A percentile compares a stretch with the other conserved stretches of the same genome.
phyloP scores from a whole-genome alignment of 1,140 invertebrate genomes.

The Atta texana region DNA sequence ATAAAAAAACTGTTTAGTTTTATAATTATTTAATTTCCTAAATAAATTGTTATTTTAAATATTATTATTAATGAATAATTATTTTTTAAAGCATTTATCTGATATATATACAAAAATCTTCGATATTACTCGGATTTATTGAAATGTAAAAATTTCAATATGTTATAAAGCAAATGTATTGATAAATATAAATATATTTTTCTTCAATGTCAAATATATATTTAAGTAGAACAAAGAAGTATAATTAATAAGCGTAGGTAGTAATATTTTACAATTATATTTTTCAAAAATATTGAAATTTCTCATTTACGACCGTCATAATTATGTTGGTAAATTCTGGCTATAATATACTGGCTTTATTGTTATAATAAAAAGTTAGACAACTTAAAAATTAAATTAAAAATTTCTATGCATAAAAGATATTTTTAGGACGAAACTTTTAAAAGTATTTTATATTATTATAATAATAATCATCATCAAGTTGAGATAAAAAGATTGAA shows the following conservation, averaged over 20 bases:
- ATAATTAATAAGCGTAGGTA: neutral
- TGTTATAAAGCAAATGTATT: constrained; percentile 8
- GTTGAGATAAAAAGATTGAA: constrained; percentile 37
- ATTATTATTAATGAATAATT: neutral
- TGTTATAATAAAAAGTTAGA: neutral
- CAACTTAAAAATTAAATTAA: constrained; percentile 36
- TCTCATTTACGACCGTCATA: neutral
- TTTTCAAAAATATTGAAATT: neutral
- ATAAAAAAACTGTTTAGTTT: neutral
- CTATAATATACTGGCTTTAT: neutral
- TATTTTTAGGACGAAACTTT: constrained; percentile 37
- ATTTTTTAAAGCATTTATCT: neutral
- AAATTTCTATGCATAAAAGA: constrained; percentile 1
- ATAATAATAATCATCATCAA: constrained; percentile 50
- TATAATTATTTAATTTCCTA: neutral
- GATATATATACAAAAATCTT: neutral
- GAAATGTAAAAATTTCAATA: neutral
- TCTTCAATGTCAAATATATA: constrained; percentile 15
- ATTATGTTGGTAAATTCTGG: neutral
- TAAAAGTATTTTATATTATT: constrained; percentile 47
- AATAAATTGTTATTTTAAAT: neutral
- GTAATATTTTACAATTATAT: neutral
- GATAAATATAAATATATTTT: neutral
- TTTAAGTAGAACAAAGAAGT: neutral
- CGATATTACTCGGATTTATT: neutral